Evolutionary conservation across 2,888 invertebrate species (phyloP).

Genomic region (Bimastos eiseni): DNA sequence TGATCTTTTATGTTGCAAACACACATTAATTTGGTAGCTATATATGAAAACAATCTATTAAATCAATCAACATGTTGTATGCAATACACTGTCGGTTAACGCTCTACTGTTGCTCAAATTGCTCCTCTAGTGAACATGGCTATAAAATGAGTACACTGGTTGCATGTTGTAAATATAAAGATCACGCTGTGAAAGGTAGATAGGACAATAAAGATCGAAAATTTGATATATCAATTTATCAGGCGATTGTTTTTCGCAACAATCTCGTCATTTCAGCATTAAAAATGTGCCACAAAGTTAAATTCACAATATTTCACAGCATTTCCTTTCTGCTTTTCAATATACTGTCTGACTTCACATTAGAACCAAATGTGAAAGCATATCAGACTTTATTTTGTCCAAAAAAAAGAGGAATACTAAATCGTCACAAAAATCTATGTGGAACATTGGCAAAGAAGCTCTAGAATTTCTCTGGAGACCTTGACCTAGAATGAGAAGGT

Average conservation of each 20-base stretch:
- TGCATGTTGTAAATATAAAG: too few species aligned
- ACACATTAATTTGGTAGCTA: not conserved
- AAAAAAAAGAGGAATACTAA: not conserved
- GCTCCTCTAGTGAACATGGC: too few species aligned
- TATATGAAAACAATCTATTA: not conserved
- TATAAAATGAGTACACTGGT: too few species aligned
- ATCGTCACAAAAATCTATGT: not conserved
- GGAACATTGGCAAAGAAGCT: not conserved
- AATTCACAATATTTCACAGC: not conserved
- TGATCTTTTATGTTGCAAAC: not conserved
- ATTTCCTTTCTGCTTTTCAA: too few species aligned
- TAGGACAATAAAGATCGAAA: not conserved
- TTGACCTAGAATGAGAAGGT: not conserved
- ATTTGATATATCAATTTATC: not conserved
- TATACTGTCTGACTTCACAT: conserved; percentile 13
- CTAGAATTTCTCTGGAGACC: not conserved
- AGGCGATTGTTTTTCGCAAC: not conserved
- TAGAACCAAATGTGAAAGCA: not conserved
- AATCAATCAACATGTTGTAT: too few species aligned
- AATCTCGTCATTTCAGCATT: not conserved
- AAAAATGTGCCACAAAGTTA: not conserved
- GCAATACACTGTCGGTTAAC: too few species aligned
- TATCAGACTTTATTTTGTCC: not conserved
- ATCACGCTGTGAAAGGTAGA: too few species aligned
- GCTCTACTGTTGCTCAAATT: too few species aligned